Percentiles rank a stretch among this genome's conserved stretches.
Evolutionary conservation across 2,113 vertebrate genomes (phyloP).

Genomic region (Pelusios castaneus): DNA sequence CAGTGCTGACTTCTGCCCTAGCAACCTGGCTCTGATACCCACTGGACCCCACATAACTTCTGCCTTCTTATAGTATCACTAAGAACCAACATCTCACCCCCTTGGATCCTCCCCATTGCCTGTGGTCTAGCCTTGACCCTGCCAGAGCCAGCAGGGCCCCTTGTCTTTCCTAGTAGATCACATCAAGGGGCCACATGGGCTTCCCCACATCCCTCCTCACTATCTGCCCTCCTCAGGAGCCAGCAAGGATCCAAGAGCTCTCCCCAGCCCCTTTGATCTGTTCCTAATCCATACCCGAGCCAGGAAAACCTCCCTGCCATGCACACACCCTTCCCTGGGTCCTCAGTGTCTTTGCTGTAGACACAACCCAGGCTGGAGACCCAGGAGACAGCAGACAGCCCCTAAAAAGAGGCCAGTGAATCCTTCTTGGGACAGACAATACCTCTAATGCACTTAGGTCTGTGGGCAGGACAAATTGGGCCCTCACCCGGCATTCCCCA

Average conservation of each 20-base stretch:
- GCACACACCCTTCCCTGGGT: neutral
- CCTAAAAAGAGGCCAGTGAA: neutral
- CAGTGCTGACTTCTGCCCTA: neutral
- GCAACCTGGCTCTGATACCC: neutral
- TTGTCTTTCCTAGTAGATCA: neutral
- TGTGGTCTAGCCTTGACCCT: no score
- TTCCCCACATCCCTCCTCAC: neutral
- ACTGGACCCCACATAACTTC: neutral
- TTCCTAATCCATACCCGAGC: neutral
- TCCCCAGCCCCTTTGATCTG: neutral
- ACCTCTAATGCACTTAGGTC: neutral
- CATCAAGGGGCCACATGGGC: neutral
- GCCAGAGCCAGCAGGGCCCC: neutral
- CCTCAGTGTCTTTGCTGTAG: neutral
- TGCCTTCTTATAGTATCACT: neutral
- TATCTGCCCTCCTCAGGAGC: neutral
- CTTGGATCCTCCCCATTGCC: neutral
- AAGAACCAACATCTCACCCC: neutral
- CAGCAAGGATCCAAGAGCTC: neutral
- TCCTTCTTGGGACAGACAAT: neutral
- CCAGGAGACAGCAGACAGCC: rapidly evolving
- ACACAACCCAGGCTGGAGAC: neutral
- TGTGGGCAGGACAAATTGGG: neutral
- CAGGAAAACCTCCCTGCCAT: no score
- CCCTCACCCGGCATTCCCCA: neutral